Percentiles rank a stretch among this genome's conserved stretches.
Evolutionary conservation across 1,140 invertebrate genomes (phyloP).

Genomic region (Olivierus martensii): DNA sequence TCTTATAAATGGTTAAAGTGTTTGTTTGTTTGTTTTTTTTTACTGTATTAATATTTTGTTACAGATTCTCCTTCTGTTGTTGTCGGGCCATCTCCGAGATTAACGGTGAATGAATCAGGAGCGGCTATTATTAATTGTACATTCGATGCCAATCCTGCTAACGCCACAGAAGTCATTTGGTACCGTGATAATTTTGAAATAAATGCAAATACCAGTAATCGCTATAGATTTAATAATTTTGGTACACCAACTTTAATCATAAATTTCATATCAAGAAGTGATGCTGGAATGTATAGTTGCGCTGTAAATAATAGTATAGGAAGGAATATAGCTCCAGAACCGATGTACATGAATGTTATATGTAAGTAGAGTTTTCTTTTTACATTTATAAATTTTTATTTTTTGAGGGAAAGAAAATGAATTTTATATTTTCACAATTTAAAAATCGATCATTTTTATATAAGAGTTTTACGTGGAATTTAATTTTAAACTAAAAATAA

Average conservation of each 20-base stretch:
- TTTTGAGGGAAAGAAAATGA: too few species aligned
- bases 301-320: background rate
- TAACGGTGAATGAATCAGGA: constrained; percentile 14
- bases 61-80: constrained; percentile 17
- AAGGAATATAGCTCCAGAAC: background rate
- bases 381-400: too few species aligned
- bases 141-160: constrained; percentile 19
- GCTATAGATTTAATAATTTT: background rate
- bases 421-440: too few species aligned
- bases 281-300: background rate
- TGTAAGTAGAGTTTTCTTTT: background rate
- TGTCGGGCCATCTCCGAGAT: constrained; percentile 12
- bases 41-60: background rate
- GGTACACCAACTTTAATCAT: background rate
- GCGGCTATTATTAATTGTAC: constrained; percentile 11
- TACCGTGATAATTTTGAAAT: constrained; percentile 6
- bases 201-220: background rate
- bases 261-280: background rate
- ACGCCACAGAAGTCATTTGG: constrained; percentile 17
- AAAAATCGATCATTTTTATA: too few species aligned
- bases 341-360: background rate
- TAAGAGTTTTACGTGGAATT: too few species aligned
- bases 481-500: too few species aligned
- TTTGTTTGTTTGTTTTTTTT: too few species aligned
- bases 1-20: too few species aligned